Conservation (phyloP, 2,797 vertebrate genomes). For the Phataginus tetradactyla region DNA sequence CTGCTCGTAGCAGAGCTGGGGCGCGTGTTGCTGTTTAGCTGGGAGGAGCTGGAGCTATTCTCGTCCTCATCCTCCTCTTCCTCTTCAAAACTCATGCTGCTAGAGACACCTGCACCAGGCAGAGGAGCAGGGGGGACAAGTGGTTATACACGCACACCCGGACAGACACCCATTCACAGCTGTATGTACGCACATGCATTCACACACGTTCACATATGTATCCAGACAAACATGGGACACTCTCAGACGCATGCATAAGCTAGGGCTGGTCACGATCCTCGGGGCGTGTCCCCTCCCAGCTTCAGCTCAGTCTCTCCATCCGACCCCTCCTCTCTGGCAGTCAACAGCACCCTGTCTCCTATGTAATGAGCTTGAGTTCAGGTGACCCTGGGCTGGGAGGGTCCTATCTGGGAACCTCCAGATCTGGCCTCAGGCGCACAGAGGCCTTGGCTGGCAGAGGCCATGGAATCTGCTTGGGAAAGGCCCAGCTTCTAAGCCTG, state of each 20-base stretch:
- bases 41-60: conserved; percentile 98
- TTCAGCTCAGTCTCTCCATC: background rate
- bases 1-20: conserved; percentile 97
- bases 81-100: conserved; percentile 98
- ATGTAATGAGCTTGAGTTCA: background rate
- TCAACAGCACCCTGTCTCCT: background rate
- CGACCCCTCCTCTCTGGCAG: background rate
- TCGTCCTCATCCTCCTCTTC: conserved; percentile 98
- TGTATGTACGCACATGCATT: background rate
- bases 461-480: background rate
- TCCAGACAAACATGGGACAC: background rate
- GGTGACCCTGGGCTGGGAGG: background rate
- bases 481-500: background rate
- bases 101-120: conserved; percentile 92
- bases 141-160: background rate
- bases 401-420: background rate
- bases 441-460: background rate
- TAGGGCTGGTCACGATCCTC: background rate
- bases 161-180: background rate
- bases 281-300: background rate
- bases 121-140: background rate
- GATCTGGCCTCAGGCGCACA: background rate
- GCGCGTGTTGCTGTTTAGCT: conserved; percentile 97
- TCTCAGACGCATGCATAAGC: background rate
- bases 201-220: background rate